Percentiles rank a stretch among this genome's conserved stretches.
Conservation (phyloP, 2,113 vertebrate genomes). For the Muntiacus reevesi region DNA sequence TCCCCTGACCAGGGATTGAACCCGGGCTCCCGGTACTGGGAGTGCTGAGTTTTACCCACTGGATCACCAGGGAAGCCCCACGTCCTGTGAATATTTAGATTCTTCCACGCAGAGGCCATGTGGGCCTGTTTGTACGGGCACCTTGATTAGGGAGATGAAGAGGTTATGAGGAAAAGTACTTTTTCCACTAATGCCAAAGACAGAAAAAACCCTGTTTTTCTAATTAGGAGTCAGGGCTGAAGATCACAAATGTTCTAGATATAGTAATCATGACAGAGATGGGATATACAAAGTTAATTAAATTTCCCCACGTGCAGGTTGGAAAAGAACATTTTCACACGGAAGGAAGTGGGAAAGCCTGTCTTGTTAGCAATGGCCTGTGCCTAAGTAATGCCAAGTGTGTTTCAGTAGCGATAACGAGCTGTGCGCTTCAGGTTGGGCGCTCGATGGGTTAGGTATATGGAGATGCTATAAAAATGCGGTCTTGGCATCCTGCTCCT, state of each 20-base stretch:
- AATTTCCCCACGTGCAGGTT: background rate
- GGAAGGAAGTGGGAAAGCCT: background rate
- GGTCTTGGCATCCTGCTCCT: background rate
- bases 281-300: background rate
- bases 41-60: background rate
- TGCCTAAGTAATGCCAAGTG: background rate
- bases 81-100: background rate
- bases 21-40: background rate
- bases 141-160: background rate
- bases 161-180: background rate
- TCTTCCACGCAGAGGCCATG: background rate
- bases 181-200: background rate
- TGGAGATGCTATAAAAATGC: background rate
- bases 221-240: background rate
- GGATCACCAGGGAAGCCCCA: background rate
- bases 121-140: background rate
- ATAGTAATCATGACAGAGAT: background rate
- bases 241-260: background rate
- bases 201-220: background rate
- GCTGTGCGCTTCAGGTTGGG: fast-evolving
- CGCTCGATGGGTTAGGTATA: too few species aligned
- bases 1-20: background rate
- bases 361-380: background rate
- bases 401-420: background rate
- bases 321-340: background rate